These are phyloP conservation scores for Aphelenchoides besseyi DNA, from an alignment of 1,140 invertebrate genomes.

Conservation along the genomic window DNA sequence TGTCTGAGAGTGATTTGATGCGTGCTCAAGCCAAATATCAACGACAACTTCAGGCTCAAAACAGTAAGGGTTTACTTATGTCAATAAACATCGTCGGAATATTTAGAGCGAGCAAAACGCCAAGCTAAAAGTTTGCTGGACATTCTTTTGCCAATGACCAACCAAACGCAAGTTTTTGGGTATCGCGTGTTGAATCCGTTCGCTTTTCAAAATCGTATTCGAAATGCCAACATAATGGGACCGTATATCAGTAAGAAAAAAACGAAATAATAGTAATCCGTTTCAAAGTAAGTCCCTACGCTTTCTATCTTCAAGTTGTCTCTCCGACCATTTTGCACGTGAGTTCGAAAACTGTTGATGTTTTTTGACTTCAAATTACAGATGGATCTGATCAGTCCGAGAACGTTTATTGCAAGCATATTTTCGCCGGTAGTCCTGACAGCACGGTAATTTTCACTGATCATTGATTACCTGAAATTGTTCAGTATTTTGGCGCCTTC, in stretches of 20 bases:
- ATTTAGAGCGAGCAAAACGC: conserved; percentile 7
- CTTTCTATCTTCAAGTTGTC: neutral
- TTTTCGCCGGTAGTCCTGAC: conserved; percentile 15
- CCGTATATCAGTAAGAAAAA: neutral
- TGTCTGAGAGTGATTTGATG: neutral
- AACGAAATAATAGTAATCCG: neutral
- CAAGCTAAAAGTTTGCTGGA: neutral
- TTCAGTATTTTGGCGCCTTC: conserved; percentile 4
- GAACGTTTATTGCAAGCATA: neutral
- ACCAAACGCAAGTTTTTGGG: neutral
- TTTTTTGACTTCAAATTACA: neutral
- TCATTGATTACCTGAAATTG: neutral
- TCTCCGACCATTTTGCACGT: neutral
- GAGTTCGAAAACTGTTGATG: neutral
- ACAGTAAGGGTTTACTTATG: neutral
- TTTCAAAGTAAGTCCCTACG: neutral
- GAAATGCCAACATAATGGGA: conserved; percentile 13
- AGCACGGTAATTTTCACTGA: neutral
- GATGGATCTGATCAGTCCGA: neutral
- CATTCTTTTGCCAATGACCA: conserved; percentile 10
- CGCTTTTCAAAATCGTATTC: conserved; percentile 10
- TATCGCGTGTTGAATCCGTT: neutral
- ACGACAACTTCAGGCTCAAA: neutral
- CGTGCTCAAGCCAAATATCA: neutral
- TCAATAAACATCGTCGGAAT: too few relatives aligned